A percentile compares a stretch with the other conserved stretches of the same genome.
Evolutionary conservation across 2,797 vertebrate species (phyloP).

Genomic region (Premnoplex brunnescens): DNA sequence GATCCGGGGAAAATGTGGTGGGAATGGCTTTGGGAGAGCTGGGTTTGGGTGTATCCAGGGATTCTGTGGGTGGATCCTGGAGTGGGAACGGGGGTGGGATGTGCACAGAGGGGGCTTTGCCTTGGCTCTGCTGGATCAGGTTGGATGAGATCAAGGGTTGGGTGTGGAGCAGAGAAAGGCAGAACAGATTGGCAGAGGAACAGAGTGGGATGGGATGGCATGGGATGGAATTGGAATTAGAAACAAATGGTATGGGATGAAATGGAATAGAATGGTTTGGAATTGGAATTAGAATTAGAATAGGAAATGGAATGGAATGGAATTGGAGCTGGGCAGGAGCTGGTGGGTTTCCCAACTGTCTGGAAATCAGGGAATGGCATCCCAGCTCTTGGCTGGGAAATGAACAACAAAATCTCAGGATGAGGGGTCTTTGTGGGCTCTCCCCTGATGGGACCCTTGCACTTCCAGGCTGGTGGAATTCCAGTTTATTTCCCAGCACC

Average conservation of each 20-base stretch:
- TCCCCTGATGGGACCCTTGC: background rate
- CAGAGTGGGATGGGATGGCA: rapidly evolving
- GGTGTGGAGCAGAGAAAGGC: background rate
- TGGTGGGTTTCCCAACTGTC: background rate
- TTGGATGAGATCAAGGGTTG: background rate
- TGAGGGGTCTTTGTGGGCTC: background rate
- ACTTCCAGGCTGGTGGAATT: background rate
- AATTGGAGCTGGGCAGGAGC: background rate
- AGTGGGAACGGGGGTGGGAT: background rate
- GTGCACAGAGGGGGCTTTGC: background rate
- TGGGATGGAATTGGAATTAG: background rate
- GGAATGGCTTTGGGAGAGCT: background rate
- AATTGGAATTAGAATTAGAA: too few relatives aligned
- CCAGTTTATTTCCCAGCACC: background rate
- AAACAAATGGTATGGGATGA: too few relatives aligned
- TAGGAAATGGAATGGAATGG: too few relatives aligned
- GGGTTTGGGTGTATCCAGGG: background rate
- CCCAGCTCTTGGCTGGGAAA: background rate
- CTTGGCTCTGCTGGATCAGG: background rate
- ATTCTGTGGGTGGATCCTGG: background rate
- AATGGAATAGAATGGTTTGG: too few relatives aligned
- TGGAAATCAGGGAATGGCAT: background rate
- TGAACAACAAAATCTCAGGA: background rate
- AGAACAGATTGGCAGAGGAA: rapidly evolving
- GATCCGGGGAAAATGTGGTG: background rate